Evolutionary conservation across 2,888 invertebrate genomes (phyloP), one percentile per base, ranked within the genome.

Genomic region (Spodoptera picta): DNA sequence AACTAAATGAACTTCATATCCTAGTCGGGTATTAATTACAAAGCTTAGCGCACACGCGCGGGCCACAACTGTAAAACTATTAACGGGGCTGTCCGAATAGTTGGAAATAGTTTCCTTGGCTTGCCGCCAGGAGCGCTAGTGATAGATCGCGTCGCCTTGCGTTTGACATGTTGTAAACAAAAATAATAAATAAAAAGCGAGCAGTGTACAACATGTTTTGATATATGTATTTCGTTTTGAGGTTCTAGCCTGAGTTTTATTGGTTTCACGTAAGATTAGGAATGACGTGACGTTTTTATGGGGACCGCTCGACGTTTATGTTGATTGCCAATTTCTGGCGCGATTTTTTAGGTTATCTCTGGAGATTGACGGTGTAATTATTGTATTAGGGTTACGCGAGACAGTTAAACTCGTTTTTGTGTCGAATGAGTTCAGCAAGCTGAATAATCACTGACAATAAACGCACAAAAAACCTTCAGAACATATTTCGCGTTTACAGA

Each of bases 51-150:
- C 87, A 88, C 87, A 87, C 87, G 80, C 82, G 84, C 82, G 68
- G 49, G 78, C 82, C 84, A 81, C 86, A 85, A 88, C 89, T 83
- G 87, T 92, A 87, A 90, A 92, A 92, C 92, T 92, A 92, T 92
- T 92, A 92, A 87, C 90, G 81, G 81, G 85, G 77, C 81, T 86
- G 87, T 82, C 84, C 80, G 84, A 88, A 90, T 90, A 89, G 87
- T 91, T 91, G 82, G 88, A 86, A 92, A 92, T 92, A 92, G 92
- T 92, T 91, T 84, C 87, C 77, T 90, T 93, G 93, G 93, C 91
- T 50, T 68, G 54, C 81, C 86, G 92, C 93, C 93, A 93, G 89
- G 77, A 73, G 89, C 86, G 61, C 71, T 60, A 60, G 75, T 90
- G 90, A 92, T 89, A 89, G 90, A 92, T 91, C 87, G 89, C 81